Conservation (phyloP, 2,888 invertebrate genomes). For the Campoletis raptor region DNA sequence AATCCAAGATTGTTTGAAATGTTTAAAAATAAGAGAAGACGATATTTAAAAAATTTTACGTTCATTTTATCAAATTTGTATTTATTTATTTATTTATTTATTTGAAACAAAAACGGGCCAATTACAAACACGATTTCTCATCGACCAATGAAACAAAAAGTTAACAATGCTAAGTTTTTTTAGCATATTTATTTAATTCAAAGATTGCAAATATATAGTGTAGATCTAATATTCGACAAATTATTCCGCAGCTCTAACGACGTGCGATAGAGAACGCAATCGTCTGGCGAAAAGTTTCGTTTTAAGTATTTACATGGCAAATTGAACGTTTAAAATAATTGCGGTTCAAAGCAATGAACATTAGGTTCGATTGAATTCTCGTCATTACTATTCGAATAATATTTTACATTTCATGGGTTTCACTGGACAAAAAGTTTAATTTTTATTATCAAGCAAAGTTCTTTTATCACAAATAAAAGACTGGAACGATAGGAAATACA, state of each 20-base stretch:
- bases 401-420: too few species aligned
- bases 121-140: too few species aligned
- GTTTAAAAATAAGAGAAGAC: too few species aligned
- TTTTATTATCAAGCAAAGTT: not conserved
- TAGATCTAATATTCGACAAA: not conserved
- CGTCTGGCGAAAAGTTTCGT: not conserved
- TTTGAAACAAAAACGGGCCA: too few species aligned
- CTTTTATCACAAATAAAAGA: not conserved
- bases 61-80: too few species aligned
- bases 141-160: too few species aligned
- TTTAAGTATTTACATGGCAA: not conserved
- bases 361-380: not conserved
- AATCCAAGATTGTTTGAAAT: too few species aligned
- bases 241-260: not conserved
- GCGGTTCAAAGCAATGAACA: not conserved
- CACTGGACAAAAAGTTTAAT: not conserved
- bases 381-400: not conserved
- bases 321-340: not conserved
- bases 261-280: not conserved
- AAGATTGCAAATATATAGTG: not conserved
- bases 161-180: too few species aligned
- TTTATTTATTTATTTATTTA: too few species aligned
- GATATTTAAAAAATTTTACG: too few species aligned
- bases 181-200: too few species aligned
- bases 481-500: not conserved